Evolutionary conservation across 2,797 vertebrate species (phyloP).

Genomic region (Cuniculus paca): DNA sequence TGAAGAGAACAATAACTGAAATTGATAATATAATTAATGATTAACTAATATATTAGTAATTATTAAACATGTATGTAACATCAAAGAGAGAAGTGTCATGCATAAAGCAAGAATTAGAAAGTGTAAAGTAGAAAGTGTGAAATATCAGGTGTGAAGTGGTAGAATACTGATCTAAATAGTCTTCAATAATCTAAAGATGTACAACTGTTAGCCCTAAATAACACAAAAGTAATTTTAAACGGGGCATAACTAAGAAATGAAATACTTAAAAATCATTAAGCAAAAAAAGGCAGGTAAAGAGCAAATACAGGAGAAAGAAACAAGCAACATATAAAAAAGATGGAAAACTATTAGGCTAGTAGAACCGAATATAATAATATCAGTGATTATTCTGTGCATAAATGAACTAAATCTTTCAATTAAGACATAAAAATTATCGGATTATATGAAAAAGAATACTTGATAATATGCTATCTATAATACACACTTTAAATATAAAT

Average conservation of each 20-base stretch:
- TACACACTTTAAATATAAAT: not conserved
- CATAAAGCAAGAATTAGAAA: not conserved
- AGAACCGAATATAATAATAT: not conserved
- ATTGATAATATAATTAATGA: slow-evolving; percentile 37
- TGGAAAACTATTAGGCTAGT: not conserved
- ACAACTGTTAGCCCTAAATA: slow-evolving; percentile 2
- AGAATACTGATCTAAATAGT: not conserved
- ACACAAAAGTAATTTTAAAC: not conserved
- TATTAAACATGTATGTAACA: not conserved
- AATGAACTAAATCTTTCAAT: not conserved
- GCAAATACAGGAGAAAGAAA: not conserved
- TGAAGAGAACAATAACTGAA: slow-evolving; percentile 50
- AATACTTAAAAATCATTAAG: not conserved
- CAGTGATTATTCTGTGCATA: not conserved
- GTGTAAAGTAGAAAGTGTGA: not conserved
- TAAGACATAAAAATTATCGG: not conserved
- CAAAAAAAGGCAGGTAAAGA: not conserved
- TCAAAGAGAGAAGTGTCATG: not conserved
- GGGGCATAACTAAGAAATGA: not conserved
- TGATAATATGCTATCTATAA: not conserved
- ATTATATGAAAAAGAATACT: not conserved
- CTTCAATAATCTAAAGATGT: slow-evolving; percentile 1
- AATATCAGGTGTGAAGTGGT: not conserved
- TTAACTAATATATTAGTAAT: not conserved
- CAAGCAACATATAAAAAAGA: not conserved